Evolutionary conservation across 2,888 invertebrate genomes (phyloP), one percentile per base, ranked within the genome.

Genomic region (Cristatella mucedo): DNA sequence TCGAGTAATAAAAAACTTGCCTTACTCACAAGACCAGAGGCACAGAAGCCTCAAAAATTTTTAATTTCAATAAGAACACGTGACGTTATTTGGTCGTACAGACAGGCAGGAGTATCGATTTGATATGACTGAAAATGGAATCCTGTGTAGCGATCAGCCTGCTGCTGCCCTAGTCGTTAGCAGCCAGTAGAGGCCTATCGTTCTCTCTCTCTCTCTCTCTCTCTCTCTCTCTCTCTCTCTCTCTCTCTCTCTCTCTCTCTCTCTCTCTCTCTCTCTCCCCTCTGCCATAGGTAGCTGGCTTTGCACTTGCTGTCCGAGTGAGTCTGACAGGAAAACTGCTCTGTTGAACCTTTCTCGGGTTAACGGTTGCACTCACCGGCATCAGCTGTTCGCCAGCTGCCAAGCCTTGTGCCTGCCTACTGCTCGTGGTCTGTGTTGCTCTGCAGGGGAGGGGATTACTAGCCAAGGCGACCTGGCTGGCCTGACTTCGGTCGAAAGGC

Each of bases 201-300:
- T n/a, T n/a, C n/a, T n/a, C n/a, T n/a, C 16, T 30, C 30, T 30
- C 16, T 30, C 30, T 30, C 16, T 30, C 30, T 30, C 16, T 30
- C 30, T 30, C 16, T 30, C 30, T 30, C 16, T 30, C 30, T 30
- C 16, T 30, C 30, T 30, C 16, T 30, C 30, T 30, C 16, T 30
- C 30, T 30, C 16, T 30, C 30, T 30, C 16, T 30, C 30, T 30
- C 16, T 30, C 30, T 30, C 16, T 30, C 30, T 30, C 16, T 30
- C 30, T 30, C 16, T 30, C 30, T 30, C 16, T 30, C 30, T 30
- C 3, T 30, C 30, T n/a, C 29, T 11, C 11, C 29, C 29, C 29
- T 18, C 15, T 15, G 5, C 30, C 5, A 16, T 18, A 3, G 16
- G 15, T 4, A 18, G 18, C 30, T 15, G 18, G 30, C 15, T 30